Percentiles rank a stretch among this genome's conserved stretches.
These are phyloP conservation scores for Zoanthus solanderi DNA, from an alignment of 92 coral and sea anemone species.

Conservation along the genomic window DNA sequence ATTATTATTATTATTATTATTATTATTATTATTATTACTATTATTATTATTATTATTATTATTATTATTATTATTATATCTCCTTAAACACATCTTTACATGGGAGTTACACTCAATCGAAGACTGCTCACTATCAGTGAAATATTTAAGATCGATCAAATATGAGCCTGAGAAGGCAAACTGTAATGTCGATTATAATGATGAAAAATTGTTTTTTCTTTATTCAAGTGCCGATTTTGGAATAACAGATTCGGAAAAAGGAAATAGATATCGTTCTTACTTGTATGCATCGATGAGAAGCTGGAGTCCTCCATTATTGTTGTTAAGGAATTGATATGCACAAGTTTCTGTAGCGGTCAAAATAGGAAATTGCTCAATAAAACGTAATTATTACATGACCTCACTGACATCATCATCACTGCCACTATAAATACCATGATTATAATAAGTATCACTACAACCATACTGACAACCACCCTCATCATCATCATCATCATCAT, in stretches of 20 bases:
- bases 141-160: no score
- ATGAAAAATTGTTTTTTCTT: background rate
- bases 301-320: slow-evolving; percentile 76
- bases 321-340: slow-evolving; percentile 84
- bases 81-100: no score
- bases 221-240: background rate
- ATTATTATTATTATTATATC: no score
- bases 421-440: background rate
- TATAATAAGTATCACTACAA: background rate
- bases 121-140: no score
- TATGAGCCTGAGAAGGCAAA: background rate
- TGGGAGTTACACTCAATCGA: no score
- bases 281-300: slow-evolving; percentile 79
- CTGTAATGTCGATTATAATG: background rate
- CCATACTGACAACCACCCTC: background rate
- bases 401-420: background rate
- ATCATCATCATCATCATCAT: background rate
- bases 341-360: slow-evolving; percentile 74
- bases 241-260: background rate
- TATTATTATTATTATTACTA: no score
- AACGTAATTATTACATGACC: background rate
- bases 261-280: slow-evolving; percentile 50
- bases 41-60: no score
- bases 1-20: no score
- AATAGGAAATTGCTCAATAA: background rate